A percentile compares a stretch with the other conserved stretches of the same genome.
phyloP scores from a whole-genome alignment of 2,888 invertebrate species.

The Amblyteles armatorius region DNA sequence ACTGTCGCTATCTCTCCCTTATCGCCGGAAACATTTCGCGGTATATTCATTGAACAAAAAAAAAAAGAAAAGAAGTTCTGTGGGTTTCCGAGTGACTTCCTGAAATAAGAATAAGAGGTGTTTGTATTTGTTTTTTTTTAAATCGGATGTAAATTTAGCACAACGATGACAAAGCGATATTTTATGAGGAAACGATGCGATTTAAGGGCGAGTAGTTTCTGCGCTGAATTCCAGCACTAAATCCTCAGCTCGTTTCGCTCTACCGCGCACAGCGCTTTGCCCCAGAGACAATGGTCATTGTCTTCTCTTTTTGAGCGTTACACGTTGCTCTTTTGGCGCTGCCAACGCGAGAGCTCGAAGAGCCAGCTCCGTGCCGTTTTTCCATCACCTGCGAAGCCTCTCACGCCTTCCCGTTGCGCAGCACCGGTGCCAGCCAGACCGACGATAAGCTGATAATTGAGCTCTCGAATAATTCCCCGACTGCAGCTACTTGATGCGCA shows the following conservation, averaged over 20 bases:
- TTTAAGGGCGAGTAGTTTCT: slow-evolving; percentile 1
- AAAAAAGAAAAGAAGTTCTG: neutral
- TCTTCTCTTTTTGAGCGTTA: slow-evolving; percentile 52
- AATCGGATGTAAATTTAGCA: neutral
- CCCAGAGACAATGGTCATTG: slow-evolving; percentile 41
- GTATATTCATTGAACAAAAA: neutral
- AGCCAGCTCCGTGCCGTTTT: slow-evolving; percentile 29
- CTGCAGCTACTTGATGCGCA: slow-evolving; percentile 49
- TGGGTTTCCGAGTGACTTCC: neutral
- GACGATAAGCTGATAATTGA: slow-evolving; percentile 83
- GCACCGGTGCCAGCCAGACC: slow-evolving; percentile 78
- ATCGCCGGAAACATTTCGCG: slow-evolving; percentile 5
- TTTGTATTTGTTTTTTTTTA: neutral
- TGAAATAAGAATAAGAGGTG: neutral
- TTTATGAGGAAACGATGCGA: neutral
- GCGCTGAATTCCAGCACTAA: slow-evolving; percentile 10
- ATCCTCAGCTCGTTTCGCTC: slow-evolving; percentile 26
- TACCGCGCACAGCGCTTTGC: slow-evolving; percentile 5
- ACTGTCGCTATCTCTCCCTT: slow-evolving; percentile 24
- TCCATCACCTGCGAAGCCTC: slow-evolving; percentile 76
- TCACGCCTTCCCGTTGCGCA: slow-evolving; percentile 74
- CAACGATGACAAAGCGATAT: neutral
- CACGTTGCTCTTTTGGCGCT: slow-evolving; percentile 45
- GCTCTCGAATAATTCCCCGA: slow-evolving; percentile 81
- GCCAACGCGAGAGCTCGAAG: slow-evolving; percentile 34